Evolutionary conservation across 2,113 vertebrate genomes (phyloP).

Genomic region (Shinisaurus crocodilurus): DNA sequence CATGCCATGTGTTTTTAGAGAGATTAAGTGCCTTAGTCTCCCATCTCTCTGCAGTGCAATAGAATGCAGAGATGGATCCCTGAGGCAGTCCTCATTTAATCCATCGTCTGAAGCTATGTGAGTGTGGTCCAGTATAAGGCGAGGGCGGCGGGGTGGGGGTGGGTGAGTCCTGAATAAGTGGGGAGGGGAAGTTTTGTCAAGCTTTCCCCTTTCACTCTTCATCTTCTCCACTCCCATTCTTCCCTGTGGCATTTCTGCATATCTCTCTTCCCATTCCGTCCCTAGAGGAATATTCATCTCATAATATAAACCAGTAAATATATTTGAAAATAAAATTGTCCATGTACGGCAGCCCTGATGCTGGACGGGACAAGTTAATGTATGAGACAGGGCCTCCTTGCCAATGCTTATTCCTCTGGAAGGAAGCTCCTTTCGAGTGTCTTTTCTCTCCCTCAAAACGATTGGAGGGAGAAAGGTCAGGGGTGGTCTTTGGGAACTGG

Average conservation of each 20-base stretch:
- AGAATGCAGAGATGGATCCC: neutral
- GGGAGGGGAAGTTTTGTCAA: neutral
- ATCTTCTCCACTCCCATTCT: neutral
- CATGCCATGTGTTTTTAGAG: conserved; percentile 27
- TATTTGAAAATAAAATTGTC: neutral
- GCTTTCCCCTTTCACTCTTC: neutral
- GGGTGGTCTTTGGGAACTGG: neutral
- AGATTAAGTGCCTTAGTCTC: conserved; percentile 20
- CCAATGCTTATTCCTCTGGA: neutral
- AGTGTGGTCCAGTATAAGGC: neutral
- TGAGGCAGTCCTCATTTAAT: conserved; percentile 25
- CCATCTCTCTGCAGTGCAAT: neutral
- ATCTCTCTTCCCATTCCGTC: conserved; percentile 12
- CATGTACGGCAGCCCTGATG: neutral
- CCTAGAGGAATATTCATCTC: conserved; percentile 24
- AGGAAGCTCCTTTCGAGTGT: neutral
- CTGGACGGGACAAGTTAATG: neutral
- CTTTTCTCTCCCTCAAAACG: neutral
- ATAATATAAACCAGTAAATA: neutral
- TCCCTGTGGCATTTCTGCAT: conserved; percentile 19
- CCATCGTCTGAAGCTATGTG: conserved; percentile 14
- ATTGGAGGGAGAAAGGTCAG: neutral
- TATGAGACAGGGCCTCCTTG: neutral
- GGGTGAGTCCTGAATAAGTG: neutral
- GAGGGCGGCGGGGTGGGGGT: no score